These are phyloP conservation scores for Oxyteleia sp. DNA, from an alignment of 2,888 invertebrate species.

Conservation along the genomic window DNA sequence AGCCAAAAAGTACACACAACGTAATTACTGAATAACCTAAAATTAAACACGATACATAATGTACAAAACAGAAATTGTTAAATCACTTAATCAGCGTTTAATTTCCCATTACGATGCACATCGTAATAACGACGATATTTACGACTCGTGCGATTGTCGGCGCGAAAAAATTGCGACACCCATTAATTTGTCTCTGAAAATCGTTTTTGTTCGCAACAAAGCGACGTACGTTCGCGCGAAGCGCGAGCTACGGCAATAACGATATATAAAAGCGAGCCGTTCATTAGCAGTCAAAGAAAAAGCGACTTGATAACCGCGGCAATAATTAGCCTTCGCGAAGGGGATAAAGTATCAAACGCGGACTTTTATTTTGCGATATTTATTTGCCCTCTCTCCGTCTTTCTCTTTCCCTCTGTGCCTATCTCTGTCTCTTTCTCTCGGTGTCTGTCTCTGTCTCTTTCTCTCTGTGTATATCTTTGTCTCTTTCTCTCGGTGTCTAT, in stretches of 20 bases:
- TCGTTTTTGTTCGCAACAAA: slow-evolving; percentile 36
- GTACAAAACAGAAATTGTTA: too few species aligned
- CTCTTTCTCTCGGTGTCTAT: too few species aligned
- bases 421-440: too few species aligned
- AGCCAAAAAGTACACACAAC: too few species aligned
- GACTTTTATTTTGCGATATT: slow-evolving; percentile 26
- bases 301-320: slow-evolving; percentile 44
- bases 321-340: slow-evolving; percentile 36
- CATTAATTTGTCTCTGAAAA: slow-evolving; percentile 28
- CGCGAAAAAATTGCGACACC: neutral
- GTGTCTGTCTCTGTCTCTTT: too few species aligned
- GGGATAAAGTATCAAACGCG: slow-evolving; percentile 15
- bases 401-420: too few species aligned
- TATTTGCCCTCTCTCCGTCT: neutral
- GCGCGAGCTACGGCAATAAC: slow-evolving; percentile 26
- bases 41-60: too few species aligned
- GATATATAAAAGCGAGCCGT: slow-evolving; percentile 43
- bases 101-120: too few species aligned
- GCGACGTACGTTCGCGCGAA: slow-evolving; percentile 22
- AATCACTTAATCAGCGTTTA: too few species aligned
- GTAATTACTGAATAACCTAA: too few species aligned
- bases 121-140: neutral
- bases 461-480: too few species aligned
- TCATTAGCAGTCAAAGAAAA: slow-evolving; percentile 40
- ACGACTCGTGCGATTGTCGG: neutral